Evolutionary conservation across 2,888 invertebrate species (phyloP).

Genomic region (Diabrotica balteata): DNA sequence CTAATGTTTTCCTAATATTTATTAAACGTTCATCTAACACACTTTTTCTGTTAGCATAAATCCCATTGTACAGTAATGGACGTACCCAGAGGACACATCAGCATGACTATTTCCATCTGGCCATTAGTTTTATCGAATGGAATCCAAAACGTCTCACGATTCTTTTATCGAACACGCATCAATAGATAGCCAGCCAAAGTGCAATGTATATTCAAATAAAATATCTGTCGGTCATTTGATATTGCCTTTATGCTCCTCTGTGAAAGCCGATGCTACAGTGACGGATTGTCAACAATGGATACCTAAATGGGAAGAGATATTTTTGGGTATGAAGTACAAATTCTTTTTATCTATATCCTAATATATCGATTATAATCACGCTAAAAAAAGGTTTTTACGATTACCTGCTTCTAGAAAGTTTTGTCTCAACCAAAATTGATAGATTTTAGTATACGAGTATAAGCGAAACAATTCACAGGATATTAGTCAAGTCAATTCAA

Average conservation of each 20-base stretch:
- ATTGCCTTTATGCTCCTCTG: conserved; percentile 9
- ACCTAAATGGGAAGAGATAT: too few species aligned
- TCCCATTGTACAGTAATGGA: not conserved
- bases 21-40: not conserved
- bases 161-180: conserved; percentile 26
- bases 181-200: conserved; percentile 18
- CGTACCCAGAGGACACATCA: conserved; percentile 6
- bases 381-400: too few species aligned
- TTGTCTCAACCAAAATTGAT: too few species aligned
- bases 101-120: conserved; percentile 14
- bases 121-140: conserved; percentile 20
- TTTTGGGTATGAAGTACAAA: too few species aligned
- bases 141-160: conserved; percentile 24
- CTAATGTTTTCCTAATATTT: too few species aligned
- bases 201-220: conserved; percentile 23
- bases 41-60: conserved; percentile 3
- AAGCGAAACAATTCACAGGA: too few species aligned
- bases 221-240: conserved; percentile 27
- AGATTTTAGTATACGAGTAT: too few species aligned
- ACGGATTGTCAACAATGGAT: not conserved
- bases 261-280: conserved; percentile 2
- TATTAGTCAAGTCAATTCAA: too few species aligned
- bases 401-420: too few species aligned
- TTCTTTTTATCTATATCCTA: too few species aligned
- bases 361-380: too few species aligned